Evolutionary conservation across 1,140 invertebrate species (phyloP).

Genomic region (Meloidogyne hapla): DNA sequence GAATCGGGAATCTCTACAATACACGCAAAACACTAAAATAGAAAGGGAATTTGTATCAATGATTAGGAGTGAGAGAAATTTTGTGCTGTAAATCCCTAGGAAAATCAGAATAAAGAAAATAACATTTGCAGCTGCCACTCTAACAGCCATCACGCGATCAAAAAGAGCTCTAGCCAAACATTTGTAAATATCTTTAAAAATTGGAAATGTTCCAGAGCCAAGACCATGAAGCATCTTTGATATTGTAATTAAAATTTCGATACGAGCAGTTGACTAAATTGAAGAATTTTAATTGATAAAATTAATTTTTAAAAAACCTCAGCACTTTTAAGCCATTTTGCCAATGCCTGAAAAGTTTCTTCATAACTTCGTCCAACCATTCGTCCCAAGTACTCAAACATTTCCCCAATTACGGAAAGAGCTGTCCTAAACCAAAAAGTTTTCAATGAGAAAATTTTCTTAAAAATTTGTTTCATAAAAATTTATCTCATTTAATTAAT

Average conservation of each 20-base stretch:
- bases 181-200: conserved; percentile 84
- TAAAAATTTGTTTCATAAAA: no score
- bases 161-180: conserved; percentile 76
- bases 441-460: no score
- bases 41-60: no score
- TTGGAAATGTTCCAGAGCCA: conserved; percentile 79
- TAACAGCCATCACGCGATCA: conserved; percentile 84
- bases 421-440: conserved; percentile 76
- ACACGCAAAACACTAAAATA: conserved; percentile 76
- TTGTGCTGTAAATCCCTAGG: no score
- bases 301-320: conserved; percentile 70
- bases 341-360: conserved; percentile 87
- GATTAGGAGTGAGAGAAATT: no score
- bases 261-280: conserved; percentile 79
- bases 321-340: conserved; percentile 85
- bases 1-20: conserved; percentile 77
- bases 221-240: conserved; percentile 82
- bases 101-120: background rate
- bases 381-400: conserved; percentile 94
- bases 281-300: background rate
- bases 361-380: conserved; percentile 98
- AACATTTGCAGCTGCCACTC: conserved; percentile 78
- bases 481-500: no score
- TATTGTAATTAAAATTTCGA: conserved; percentile 94
- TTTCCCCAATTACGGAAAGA: conserved; percentile 89